A percentile compares a stretch with the other conserved stretches of the same genome.
Conservation (phyloP, 2,888 invertebrate genomes). For the Dryococelus australis region DNA sequence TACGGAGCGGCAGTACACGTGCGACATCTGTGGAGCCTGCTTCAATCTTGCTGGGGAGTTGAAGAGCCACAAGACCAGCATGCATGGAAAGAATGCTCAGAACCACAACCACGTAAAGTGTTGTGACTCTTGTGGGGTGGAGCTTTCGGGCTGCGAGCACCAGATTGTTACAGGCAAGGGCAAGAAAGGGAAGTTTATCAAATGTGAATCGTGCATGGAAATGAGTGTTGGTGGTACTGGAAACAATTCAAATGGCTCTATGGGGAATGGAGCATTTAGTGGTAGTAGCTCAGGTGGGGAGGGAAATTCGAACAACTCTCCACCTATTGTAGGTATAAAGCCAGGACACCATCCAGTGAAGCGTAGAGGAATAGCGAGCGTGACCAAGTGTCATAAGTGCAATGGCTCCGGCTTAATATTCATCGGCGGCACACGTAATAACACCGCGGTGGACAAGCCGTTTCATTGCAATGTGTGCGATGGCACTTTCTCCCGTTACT, state of each 20-base stretch:
- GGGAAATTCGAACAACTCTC: constrained; percentile 43
- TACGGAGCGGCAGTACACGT: constrained; percentile 57
- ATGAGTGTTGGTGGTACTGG: constrained; percentile 31
- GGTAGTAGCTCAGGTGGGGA: constrained; percentile 42
- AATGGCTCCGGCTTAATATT: constrained; percentile 88
- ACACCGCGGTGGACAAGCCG: constrained; percentile 71
- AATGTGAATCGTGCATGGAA: constrained; percentile 52
- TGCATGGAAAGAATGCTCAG: constrained; percentile 54
- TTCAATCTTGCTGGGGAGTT: constrained; percentile 60
- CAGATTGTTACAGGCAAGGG: constrained; percentile 43
- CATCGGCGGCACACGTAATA: constrained; percentile 62
- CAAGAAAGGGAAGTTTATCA: constrained; percentile 52
- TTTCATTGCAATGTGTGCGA: constrained; percentile 90
- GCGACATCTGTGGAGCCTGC: constrained; percentile 60
- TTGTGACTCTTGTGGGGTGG: constrained; percentile 52
- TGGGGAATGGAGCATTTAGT: constrained; percentile 41
- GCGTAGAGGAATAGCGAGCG: constrained; percentile 80
- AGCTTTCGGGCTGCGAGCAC: constrained; percentile 50
- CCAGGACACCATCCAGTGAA: constrained; percentile 80
- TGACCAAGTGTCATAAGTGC: constrained; percentile 88
- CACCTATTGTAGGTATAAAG: constrained; percentile 49
- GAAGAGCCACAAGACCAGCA: constrained; percentile 61
- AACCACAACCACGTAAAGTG: constrained; percentile 42
- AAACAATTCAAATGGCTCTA: constrained; percentile 35
- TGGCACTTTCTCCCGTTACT: constrained; percentile 68